Evolutionary conservation across 2,888 invertebrate species (phyloP).

Genomic region (Troilus luridus): DNA sequence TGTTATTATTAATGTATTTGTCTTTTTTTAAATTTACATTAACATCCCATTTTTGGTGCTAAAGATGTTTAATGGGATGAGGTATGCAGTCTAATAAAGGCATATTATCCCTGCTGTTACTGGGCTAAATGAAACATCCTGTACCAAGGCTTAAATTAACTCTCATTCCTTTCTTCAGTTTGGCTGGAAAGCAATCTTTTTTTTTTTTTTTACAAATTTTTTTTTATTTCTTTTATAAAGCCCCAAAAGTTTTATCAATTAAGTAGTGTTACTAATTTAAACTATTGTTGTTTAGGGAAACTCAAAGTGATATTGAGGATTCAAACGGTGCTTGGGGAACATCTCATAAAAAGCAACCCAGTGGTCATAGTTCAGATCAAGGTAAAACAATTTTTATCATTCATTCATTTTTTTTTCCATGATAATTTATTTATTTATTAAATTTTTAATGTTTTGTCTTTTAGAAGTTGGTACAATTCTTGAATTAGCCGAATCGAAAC

Average conservation of each 20-base stretch:
- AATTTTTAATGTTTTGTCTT: constrained; percentile 31
- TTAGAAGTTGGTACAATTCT: constrained; percentile 11
- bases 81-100: constrained; percentile 55
- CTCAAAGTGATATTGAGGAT: constrained; percentile 64
- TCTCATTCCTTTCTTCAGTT: neutral
- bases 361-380: constrained; percentile 62
- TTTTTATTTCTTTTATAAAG: neutral
- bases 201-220: neutral
- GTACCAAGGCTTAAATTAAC: constrained; percentile 37
- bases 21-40: neutral
- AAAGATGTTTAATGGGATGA: constrained; percentile 38
- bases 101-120: constrained; percentile 53
- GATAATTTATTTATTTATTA: neutral
- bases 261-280: neutral
- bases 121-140: constrained; percentile 56
- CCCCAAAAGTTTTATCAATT: neutral
- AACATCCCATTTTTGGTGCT: neutral
- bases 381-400: constrained; percentile 39
- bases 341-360: constrained; percentile 59
- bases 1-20: neutral
- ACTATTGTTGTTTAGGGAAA: constrained; percentile 59
- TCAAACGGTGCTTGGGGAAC: constrained; percentile 64
- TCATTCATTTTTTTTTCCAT: neutral
- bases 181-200: neutral
- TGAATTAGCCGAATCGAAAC: constrained; percentile 50